Evolutionary conservation across 2,113 vertebrate genomes (phyloP), one percentile per base, ranked within the genome.

Genomic region (Sterrhoptilus dennistouni): DNA sequence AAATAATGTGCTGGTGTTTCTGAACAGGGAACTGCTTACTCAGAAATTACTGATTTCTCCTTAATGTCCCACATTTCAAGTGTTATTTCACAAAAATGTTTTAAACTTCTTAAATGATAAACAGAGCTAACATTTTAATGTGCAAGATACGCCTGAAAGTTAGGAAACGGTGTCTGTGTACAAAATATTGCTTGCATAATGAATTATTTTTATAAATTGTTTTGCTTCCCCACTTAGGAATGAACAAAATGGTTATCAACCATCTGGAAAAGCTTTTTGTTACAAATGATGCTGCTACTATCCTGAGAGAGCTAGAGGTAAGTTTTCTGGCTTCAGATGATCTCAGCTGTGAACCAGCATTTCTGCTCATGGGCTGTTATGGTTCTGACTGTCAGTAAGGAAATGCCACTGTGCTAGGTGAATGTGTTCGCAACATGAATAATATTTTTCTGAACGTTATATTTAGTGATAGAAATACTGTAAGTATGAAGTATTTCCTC

Each of bases 171-270:
- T 64, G 12, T 85, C 33, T 50, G 5, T 65, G 13, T 83, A 23
- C 45, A 45, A 49, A 35, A n/a, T 50, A 1, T 1, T 33, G 5
- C 21, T 80, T 90, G 15, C 12, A 50, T 63, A 21, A 74, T 22
- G 5, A 31, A 38, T 75, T 1, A 12, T 35, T 72, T 59, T 74
- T 36, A 6, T 12, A 5, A 8, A 19, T 22, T 20, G 6, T 36
- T 25, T 33, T 53, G 5, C 38, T 27, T 16, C 2, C 12, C 4
- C 24, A 16, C 63, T 57, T 86, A 99, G 99, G 99, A 59, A 99
- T 99, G 99, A 99, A 99, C 96, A 99, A 99, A 98, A 99, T 99
- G 99, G 99, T 99, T 94, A 99, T 99, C 97, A 99, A 99, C 97
- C 99, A 99, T 68, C 87, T 99, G 97, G 99, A 99, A 97, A 99